phyloP scores from a whole-genome alignment of 2,797 vertebrate genomes.

The Sebastes flavidus region DNA sequence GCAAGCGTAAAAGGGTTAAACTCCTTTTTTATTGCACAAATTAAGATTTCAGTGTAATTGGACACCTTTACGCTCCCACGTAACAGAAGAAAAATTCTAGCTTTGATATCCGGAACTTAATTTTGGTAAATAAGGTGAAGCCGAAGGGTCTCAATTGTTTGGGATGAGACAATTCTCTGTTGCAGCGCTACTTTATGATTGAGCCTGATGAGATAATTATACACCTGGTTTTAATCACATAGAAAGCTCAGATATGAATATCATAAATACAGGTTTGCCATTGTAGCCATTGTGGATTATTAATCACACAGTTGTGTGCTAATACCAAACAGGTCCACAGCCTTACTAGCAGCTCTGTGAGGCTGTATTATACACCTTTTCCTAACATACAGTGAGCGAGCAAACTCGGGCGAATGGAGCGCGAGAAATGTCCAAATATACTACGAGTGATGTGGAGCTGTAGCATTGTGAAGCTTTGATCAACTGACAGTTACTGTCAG shows the following conservation, averaged over 20 bases:
- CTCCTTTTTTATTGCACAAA: neutral
- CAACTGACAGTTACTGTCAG: no score
- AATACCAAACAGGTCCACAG: neutral
- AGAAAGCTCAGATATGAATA: constrained; percentile 37
- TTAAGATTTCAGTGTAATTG: neutral
- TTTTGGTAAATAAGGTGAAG: constrained; percentile 13
- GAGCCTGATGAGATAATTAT: constrained; percentile 50
- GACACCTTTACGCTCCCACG: neutral
- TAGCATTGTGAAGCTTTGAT: no score
- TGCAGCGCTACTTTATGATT: constrained; percentile 24
- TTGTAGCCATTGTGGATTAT: constrained; percentile 19
- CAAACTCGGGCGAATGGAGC: no score
- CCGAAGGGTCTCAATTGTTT: neutral
- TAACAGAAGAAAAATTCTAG: neutral
- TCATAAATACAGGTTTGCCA: constrained; percentile 31
- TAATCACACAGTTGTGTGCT: constrained; percentile 9
- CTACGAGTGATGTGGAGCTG: no score
- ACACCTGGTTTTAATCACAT: constrained; percentile 47
- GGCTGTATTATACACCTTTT: neutral
- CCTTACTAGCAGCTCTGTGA: neutral
- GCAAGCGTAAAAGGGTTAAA: neutral
- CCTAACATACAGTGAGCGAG: no score
- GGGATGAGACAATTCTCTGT: constrained; percentile 16
- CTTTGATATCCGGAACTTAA: constrained; percentile 12
- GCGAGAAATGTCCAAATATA: no score